Conservation (phyloP, 1,140 invertebrate genomes). For the Ostrea edulis region DNA sequence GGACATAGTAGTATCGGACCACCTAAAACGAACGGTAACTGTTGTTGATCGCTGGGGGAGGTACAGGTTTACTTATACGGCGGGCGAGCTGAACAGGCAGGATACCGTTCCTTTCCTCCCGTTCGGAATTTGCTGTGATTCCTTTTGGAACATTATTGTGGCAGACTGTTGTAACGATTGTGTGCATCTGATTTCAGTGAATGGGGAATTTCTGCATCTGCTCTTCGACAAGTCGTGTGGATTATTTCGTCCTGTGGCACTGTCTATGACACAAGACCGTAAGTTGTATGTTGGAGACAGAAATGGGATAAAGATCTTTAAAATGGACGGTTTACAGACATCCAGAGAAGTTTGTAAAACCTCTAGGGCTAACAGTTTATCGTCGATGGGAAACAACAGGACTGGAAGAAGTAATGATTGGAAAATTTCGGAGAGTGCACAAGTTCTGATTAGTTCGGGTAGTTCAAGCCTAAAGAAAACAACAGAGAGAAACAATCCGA, state of each 20-base stretch:
- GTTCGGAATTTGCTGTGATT: conserved; percentile 2
- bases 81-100: neutral
- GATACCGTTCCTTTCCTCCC: neutral
- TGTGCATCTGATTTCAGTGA: neutral
- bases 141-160: neutral
- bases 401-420: neutral
- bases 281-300: neutral
- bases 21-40: neutral
- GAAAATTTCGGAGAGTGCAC: neutral
- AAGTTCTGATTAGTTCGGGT: neutral
- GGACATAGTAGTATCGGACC: neutral
- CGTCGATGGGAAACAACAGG: neutral
- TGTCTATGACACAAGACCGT: neutral
- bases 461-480: neutral
- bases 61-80: neutral
- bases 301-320: conserved; percentile 7
- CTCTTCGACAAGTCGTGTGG: neutral
- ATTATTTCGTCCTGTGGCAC: neutral
- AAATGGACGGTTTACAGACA: neutral
- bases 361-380: neutral
- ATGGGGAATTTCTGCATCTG: neutral
- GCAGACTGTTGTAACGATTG: neutral
- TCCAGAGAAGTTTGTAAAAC: neutral
- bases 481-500: neutral
- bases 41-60: conserved; percentile 10